Conservation (phyloP, 1,140 invertebrate species). For the Olivierus martensii region DNA sequence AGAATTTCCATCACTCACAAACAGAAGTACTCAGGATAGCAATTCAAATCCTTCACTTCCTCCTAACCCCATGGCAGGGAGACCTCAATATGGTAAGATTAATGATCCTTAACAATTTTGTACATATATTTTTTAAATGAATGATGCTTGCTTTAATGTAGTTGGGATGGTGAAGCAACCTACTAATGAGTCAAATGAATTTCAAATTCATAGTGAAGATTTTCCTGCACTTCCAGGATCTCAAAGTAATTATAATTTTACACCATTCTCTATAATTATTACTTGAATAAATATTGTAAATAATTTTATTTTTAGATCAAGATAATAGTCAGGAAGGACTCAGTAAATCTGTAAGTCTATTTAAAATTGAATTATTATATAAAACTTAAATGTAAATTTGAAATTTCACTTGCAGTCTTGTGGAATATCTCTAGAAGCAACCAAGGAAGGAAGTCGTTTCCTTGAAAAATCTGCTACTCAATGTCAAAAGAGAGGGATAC, state of each 20-base stretch:
- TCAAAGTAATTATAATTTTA: constrained; percentile 29
- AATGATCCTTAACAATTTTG: not conserved
- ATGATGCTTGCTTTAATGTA: constrained; percentile 27
- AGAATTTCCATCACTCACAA: constrained; percentile 78
- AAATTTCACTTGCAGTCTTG: not conserved
- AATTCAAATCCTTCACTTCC: constrained; percentile 58
- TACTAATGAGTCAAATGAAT: constrained; percentile 64
- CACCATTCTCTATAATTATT: too few species aligned
- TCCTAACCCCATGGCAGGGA: constrained; percentile 21
- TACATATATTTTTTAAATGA: not conserved
- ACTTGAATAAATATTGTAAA: too few species aligned
- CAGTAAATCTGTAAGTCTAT: constrained; percentile 14
- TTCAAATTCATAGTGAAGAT: constrained; percentile 95
- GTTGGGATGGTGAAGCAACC: constrained; percentile 92
- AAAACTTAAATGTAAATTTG: not conserved
- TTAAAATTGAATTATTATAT: not conserved
- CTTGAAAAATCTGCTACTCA: constrained; percentile 26
- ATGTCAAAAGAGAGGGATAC: constrained; percentile 61
- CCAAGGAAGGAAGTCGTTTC: constrained; percentile 16
- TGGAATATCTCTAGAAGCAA: constrained; percentile 12
- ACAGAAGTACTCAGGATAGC: constrained; percentile 43
- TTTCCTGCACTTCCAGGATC: constrained; percentile 86
- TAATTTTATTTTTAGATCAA: constrained; percentile 22
- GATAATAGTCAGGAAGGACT: constrained; percentile 19
- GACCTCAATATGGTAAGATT: constrained; percentile 48